Percentiles rank a stretch among this genome's conserved stretches.
Conservation (phyloP, 2,113 vertebrate species). For the Apteryx owenii region DNA sequence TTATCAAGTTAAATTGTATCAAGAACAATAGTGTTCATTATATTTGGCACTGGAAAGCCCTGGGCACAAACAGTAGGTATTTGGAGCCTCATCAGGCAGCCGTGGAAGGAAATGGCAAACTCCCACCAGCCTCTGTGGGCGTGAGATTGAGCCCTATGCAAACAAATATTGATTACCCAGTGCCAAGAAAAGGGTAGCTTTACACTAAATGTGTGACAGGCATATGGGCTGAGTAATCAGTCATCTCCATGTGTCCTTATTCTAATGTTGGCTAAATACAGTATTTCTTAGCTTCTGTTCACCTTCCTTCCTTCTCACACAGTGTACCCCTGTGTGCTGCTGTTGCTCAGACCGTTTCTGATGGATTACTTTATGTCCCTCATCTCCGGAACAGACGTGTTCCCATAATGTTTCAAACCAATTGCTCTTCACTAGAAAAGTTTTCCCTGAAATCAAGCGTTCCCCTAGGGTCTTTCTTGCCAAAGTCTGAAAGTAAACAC, state of each 20-base stretch:
- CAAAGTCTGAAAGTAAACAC: background rate
- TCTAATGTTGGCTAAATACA: background rate
- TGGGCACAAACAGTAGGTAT: slow-evolving; percentile 6
- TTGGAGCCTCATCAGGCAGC: background rate
- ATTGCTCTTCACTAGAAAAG: background rate
- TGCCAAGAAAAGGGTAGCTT: background rate
- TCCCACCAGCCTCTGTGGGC: slow-evolving; percentile 18
- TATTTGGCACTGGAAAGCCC: slow-evolving; percentile 42
- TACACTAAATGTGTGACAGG: background rate
- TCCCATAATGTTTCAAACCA: background rate
- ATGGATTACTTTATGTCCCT: background rate
- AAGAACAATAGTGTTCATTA: slow-evolving; percentile 52
- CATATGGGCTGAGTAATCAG: background rate
- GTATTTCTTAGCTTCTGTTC: background rate
- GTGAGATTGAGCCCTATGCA: background rate
- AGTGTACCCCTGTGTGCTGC: background rate
- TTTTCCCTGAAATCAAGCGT: slow-evolving; percentile 30
- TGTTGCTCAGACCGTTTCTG: background rate
- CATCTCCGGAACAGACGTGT: background rate
- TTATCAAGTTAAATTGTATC: slow-evolving; percentile 63
- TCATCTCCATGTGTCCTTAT: background rate
- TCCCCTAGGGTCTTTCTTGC: slow-evolving; percentile 15
- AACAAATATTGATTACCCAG: slow-evolving; percentile 8
- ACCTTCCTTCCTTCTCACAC: background rate
- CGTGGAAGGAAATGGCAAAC: slow-evolving; percentile 43